Conservation (phyloP, 2,888 invertebrate genomes). For the Pseudococcus viburni region DNA sequence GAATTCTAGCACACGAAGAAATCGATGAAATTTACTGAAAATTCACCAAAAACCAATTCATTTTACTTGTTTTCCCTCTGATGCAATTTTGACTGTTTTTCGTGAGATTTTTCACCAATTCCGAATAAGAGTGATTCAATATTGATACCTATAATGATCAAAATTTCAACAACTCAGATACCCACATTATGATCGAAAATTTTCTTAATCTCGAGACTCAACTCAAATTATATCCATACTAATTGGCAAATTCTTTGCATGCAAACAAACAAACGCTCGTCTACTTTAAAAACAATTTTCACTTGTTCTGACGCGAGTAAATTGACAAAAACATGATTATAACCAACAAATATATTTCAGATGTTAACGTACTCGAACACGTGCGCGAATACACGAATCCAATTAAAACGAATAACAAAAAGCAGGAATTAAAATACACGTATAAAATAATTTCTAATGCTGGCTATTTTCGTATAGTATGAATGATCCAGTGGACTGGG, state of each 20-base stretch:
- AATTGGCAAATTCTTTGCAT: not conserved
- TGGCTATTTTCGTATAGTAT: not conserved
- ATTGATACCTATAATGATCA: too few relatives aligned
- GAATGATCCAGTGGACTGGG: not conserved
- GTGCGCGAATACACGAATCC: constrained; percentile 28
- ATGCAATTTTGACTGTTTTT: too few relatives aligned
- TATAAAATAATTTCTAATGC: not conserved
- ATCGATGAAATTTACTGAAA: too few relatives aligned
- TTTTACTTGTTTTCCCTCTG: too few relatives aligned
- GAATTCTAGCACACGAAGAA: too few relatives aligned
- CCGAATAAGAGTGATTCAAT: too few relatives aligned
- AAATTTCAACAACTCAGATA: too few relatives aligned
- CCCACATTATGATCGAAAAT: too few relatives aligned
- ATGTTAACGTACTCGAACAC: not conserved
- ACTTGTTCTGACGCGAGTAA: not conserved
- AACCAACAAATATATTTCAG: constrained; percentile 2
- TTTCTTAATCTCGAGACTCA: too few relatives aligned
- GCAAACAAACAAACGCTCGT: not conserved
- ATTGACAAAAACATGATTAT: constrained; percentile 14
- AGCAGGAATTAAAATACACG: not conserved
- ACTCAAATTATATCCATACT: not conserved
- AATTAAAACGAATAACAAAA: constrained; percentile 28
- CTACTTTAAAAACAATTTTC: constrained; percentile 8
- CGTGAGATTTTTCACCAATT: too few relatives aligned
- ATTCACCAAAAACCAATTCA: too few relatives aligned